Evolutionary conservation across 1,140 invertebrate species (phyloP), one percentile per base, ranked within the genome.

Genomic region (Thaumetopoea pityocampa): DNA sequence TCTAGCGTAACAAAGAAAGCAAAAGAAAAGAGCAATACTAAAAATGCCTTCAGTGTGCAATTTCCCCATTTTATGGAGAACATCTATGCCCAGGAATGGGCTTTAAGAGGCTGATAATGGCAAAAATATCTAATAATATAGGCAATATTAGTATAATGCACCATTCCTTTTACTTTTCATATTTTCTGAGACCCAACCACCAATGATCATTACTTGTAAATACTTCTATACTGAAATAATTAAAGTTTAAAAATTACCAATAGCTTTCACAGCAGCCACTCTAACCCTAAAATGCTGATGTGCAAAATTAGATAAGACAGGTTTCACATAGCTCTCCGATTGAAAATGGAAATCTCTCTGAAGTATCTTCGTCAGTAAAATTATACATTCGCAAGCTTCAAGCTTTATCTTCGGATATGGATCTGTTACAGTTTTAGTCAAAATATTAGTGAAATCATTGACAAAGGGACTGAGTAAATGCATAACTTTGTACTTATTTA

Each of bases 211-310:
- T n/a, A n/a, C n/a, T n/a, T n/a, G n/a, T n/a, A n/a, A n/a, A n/a
- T n/a, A n/a, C n/a, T n/a, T n/a, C n/a, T n/a, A n/a, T n/a, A n/a
- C n/a, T n/a, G n/a, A n/a, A n/a, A n/a, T n/a, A n/a, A n/a, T n/a
- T n/a, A n/a, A n/a, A n/a, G n/a, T n/a, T n/a, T n/a, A 28, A 22
- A 8, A 19, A 49, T 57, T 83, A 87, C 91, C 92, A 36, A 96
- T 89, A 18, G 93, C 90, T 70, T 88, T 87, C 12, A 97, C 84
- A 10, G 92, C 90, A 19, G 90, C 85, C 3, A 91, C 87, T 50
- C 95, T 82, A 23, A 96, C 90, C 84, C 89, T 91, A 28, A 90
- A 93, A 73, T 95, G 94, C 60, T 95, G 93, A 76, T 96, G 94
- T 27, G 87, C 83, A 48, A 96, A 88, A 65, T 91, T 90, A 12